phyloP scores from a whole-genome alignment of 2,888 invertebrate species.

The Abscondita cerata region DNA sequence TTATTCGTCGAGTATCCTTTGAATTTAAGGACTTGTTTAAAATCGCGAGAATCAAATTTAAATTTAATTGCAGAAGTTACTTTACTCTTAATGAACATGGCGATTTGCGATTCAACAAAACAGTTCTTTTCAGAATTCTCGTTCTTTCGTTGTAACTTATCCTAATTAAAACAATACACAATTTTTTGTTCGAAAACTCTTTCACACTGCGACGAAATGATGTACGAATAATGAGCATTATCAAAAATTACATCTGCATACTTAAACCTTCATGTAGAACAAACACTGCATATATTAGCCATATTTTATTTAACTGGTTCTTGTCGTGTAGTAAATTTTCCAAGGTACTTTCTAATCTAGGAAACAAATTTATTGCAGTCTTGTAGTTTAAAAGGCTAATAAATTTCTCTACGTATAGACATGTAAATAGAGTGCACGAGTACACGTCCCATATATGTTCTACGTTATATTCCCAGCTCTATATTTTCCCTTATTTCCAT shows the following conservation, averaged over 20 bases:
- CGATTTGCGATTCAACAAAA: too few relatives aligned
- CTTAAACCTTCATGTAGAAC: conserved; percentile 20
- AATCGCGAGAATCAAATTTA: conserved; percentile 19
- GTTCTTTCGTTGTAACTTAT: conserved; percentile 9
- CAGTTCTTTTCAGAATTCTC: too few relatives aligned
- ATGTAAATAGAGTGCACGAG: conserved; percentile 49
- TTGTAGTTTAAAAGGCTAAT: conserved; percentile 40
- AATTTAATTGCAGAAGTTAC: conserved; percentile 21
- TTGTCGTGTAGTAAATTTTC: conserved; percentile 50
- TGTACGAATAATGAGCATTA: conserved; percentile 8
- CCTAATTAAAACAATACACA: conserved; percentile 1
- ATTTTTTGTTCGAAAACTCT: background rate
- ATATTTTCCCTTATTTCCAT: conserved; percentile 43
- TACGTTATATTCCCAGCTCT: conserved; percentile 18
- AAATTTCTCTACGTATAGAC: conserved; percentile 48
- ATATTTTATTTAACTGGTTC: conserved; percentile 36
- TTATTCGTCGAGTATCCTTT: conserved; percentile 3
- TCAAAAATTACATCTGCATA: conserved; percentile 28
- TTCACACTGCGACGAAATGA: conserved; percentile 9
- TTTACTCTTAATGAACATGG: conserved; percentile 19
- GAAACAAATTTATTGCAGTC: conserved; percentile 51
- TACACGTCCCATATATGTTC: conserved; percentile 37
- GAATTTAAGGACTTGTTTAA: conserved; percentile 7
- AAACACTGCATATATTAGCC: conserved; percentile 29
- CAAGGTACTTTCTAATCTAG: conserved; percentile 53